Conservation (phyloP, 2,888 invertebrate genomes). For the Drosophila birchii region DNA sequence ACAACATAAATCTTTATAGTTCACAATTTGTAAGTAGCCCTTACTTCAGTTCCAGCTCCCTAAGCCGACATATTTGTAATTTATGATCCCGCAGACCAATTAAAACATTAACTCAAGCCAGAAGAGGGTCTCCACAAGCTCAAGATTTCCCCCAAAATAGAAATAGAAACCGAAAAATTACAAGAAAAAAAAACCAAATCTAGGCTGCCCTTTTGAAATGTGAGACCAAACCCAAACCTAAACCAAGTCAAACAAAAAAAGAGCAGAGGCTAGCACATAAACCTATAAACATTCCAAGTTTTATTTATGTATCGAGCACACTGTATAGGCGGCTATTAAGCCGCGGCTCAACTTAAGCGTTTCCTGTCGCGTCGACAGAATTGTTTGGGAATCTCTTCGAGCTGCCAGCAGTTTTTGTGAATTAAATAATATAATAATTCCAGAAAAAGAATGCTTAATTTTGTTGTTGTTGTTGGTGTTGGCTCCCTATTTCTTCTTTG, state of each 20-base stretch:
- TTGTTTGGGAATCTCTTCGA: slow-evolving; percentile 20
- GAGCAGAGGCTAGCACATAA: slow-evolving; percentile 43
- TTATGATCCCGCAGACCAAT: slow-evolving; percentile 59
- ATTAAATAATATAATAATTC: slow-evolving; percentile 35
- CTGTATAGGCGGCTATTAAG: slow-evolving; percentile 47
- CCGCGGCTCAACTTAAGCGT: slow-evolving; percentile 50
- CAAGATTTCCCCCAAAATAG: neutral
- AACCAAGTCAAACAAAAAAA: slow-evolving; percentile 22
- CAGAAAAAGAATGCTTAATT: neutral
- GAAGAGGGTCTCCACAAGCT: slow-evolving; percentile 16
- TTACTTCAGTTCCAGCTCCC: slow-evolving; percentile 9
- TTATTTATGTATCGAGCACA: slow-evolving; percentile 62
- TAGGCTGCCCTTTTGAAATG: slow-evolving; percentile 54
- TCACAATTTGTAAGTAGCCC: slow-evolving; percentile 26
- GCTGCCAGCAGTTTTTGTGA: slow-evolving; percentile 7
- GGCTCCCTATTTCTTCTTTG: slow-evolving; percentile 16
- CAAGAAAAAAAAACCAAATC: slow-evolving; percentile 49
- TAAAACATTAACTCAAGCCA: slow-evolving; percentile 60
- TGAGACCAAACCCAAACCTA: slow-evolving; percentile 35
- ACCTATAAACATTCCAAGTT: slow-evolving; percentile 56
- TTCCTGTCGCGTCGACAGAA: slow-evolving; percentile 56
- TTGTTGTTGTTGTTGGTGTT: neutral
- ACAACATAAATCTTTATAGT: slow-evolving; percentile 22
- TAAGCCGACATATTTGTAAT: slow-evolving; percentile 58
- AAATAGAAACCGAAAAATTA: slow-evolving; percentile 22